Base-by-base conservation (phyloP, 2,888 invertebrate species). In the Diabrotica balteata region DNA sequence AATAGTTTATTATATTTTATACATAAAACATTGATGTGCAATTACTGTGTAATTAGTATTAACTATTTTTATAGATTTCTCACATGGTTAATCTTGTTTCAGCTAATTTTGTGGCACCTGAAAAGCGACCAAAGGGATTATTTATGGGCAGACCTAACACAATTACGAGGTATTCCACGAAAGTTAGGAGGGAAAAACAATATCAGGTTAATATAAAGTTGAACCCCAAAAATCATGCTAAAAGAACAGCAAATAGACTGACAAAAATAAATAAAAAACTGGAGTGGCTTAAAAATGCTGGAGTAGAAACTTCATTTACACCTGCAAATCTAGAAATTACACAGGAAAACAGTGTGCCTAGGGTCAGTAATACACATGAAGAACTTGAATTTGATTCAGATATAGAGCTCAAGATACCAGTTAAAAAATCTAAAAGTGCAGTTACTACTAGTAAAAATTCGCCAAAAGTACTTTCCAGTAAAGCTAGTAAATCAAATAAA, bases 71-170 rank as follows among this genome's bases (percentile, higher is more conserved):
- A 32, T 2, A 32, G 32, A 32, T 32, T 32, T 32, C 32, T 32
- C 4, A 4, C 3, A 32, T 32, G 32, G 53, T 66, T 47, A 43
- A 10, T 58, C 66, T 65, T 59, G 32, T 62, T 87, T 63, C 80
- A 91, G 92, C 91, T 66, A 86, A 86, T 8, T 90, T 87, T 75
- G 88, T 93, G 71, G 90, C 92, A 17, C 90, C 90, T 2, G 89
- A 90, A 70, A 87, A 90, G 90, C 79, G 88, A 84, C 76, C 81
- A 74, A 46, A 86, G 65, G 59, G 88, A 87, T 63, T 90, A 88
- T 79, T 80, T 64, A 64, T 70, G 44, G 76, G 75, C 7, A 75
- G 73, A 61, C 62, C 85, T 73, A 68, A 84, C 87, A 86, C 86
- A 7, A 72, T 80, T 10, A 79, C 84, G 47, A 84, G 86, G 69